Evolutionary conservation across 1,140 invertebrate genomes (phyloP).

Genomic region (Hetaerina americana): DNA sequence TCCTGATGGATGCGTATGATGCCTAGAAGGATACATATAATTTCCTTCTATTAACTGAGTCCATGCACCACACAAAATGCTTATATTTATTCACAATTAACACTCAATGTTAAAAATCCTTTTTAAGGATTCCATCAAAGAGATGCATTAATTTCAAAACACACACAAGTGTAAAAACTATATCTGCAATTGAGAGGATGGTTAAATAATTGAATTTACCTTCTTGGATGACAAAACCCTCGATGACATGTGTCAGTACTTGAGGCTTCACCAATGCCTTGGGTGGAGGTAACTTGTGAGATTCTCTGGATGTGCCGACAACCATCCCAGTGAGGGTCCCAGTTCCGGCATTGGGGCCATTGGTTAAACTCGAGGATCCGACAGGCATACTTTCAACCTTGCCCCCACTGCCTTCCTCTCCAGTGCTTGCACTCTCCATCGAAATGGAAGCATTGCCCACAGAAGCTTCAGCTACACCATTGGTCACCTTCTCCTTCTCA

Average conservation of each 20-base stretch:
- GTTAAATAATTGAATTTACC: too few relatives aligned
- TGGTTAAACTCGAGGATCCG: not conserved
- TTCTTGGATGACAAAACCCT: constrained; percentile 95
- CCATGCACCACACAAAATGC: too few relatives aligned
- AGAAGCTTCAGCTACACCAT: not conserved
- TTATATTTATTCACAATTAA: too few relatives aligned
- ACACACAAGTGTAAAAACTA: too few relatives aligned
- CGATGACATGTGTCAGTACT: constrained; percentile 90
- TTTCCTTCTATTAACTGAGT: too few relatives aligned
- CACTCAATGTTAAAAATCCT: too few relatives aligned
- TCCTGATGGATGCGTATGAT: too few relatives aligned
- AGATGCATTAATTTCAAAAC: too few relatives aligned
- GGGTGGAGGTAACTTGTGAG: constrained; percentile 28
- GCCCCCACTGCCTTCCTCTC: not conserved
- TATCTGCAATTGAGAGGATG: too few relatives aligned
- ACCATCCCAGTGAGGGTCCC: not conserved
- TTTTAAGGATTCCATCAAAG: too few relatives aligned
- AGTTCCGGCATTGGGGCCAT: not conserved
- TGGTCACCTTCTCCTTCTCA: not conserved
- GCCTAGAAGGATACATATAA: too few relatives aligned
- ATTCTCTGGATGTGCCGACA: not conserved
- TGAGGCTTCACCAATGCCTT: constrained; percentile 94
- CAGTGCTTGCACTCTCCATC: not conserved
- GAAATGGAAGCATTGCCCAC: not conserved
- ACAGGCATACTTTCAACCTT: not conserved